These are phyloP conservation scores for Leucophenga varia DNA, from an alignment of 1,140 invertebrate genomes.

Conservation along the genomic window DNA sequence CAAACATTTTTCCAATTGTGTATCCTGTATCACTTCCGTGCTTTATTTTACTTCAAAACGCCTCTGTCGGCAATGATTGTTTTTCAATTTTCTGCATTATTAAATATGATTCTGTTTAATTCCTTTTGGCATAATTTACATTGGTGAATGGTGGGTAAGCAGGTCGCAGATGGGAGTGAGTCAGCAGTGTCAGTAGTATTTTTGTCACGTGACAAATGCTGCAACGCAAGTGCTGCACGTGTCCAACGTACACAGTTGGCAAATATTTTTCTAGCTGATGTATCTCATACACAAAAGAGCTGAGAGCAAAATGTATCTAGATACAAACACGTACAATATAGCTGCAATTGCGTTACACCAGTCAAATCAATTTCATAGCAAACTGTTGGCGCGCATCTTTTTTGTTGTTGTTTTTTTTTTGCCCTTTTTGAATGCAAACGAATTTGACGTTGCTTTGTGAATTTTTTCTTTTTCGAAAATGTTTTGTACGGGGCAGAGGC, in stretches of 20 bases:
- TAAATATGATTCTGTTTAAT: conserved; percentile 35
- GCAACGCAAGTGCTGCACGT: conserved; percentile 42
- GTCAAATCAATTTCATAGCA: conserved; percentile 42
- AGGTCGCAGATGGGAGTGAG: conserved; percentile 20
- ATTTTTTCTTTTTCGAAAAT: conserved; percentile 2
- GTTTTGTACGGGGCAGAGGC: not conserved
- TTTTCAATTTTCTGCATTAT: conserved; percentile 56
- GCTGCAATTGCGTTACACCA: conserved; percentile 28
- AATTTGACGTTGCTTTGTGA: conserved; percentile 24
- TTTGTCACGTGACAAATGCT: conserved; percentile 9
- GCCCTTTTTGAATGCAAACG: conserved; percentile 37
- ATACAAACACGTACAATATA: too few relatives aligned
- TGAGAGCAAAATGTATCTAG: too few relatives aligned
- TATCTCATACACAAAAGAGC: conserved; percentile 2
- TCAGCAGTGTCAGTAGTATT: too few relatives aligned
- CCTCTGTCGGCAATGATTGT: conserved; percentile 49
- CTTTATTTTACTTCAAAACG: too few relatives aligned
- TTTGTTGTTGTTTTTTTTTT: conserved; percentile 21
- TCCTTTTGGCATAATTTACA: conserved; percentile 43
- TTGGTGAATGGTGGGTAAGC: conserved; percentile 39
- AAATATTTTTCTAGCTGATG: not conserved
- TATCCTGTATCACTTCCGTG: too few relatives aligned
- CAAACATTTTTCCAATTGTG: too few relatives aligned
- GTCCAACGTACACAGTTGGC: conserved; percentile 11
- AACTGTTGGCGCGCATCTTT: too few relatives aligned